A percentile compares a stretch with the other conserved stretches of the same genome.
phyloP scores from a whole-genome alignment of 2,888 invertebrate genomes.

The Masnerella sp. region DNA sequence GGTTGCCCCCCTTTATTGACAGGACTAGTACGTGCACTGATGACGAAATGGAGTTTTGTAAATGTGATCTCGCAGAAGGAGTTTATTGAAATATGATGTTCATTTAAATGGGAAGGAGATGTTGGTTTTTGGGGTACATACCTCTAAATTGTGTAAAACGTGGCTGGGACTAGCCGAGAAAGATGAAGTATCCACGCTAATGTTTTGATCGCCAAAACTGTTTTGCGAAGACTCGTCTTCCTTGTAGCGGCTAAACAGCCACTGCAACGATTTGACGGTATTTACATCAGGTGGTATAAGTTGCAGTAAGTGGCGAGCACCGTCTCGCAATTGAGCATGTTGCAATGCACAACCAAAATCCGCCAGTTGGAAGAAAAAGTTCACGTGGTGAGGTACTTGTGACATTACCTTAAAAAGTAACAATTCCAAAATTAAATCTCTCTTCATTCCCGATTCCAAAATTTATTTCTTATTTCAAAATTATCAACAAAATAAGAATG shows the following conservation, averaged over 20 bases:
- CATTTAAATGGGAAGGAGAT: too few species aligned
- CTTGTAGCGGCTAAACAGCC: conserved; percentile 79
- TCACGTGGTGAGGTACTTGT: conserved; percentile 86
- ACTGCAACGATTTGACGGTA: conserved; percentile 81
- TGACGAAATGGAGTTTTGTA: too few species aligned
- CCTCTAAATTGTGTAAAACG: conserved; percentile 87
- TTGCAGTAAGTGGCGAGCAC: conserved; percentile 87
- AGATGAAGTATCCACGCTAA: conserved; percentile 82
- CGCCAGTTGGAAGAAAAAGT: conserved; percentile 91
- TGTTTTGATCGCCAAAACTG: conserved; percentile 71
- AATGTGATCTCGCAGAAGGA: too few species aligned
- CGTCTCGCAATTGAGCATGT: conserved; percentile 89
- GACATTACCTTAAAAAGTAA: conserved; percentile 85
- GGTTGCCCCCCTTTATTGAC: too few species aligned
- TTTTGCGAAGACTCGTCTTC: conserved; percentile 69
- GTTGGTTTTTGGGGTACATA: conserved; percentile 69
- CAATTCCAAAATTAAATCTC: too few species aligned
- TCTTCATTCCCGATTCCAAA: too few species aligned
- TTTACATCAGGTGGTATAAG: conserved; percentile 87
- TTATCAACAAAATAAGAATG: background rate
- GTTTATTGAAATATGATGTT: too few species aligned
- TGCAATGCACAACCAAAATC: conserved; percentile 91
- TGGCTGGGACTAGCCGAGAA: conserved; percentile 85
- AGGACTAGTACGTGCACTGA: too few species aligned
- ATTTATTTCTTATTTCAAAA: too few species aligned